phyloP scores from a whole-genome alignment of 2,888 invertebrate species.

The Tolmerus cingulatus region DNA sequence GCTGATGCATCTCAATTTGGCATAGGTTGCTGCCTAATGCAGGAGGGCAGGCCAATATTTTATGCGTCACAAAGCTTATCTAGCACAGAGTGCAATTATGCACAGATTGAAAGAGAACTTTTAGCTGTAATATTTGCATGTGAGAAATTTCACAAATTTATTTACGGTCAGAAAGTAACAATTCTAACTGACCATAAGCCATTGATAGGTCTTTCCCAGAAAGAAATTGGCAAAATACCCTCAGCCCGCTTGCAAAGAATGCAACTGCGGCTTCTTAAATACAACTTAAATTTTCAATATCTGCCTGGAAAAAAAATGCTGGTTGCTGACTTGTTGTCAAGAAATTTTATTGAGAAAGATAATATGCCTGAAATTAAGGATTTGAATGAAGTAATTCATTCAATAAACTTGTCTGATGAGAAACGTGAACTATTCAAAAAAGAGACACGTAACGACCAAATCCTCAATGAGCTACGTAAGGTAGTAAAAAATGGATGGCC shows the following conservation, averaged over 20 bases:
- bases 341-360: too few species aligned
- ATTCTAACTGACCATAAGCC: constrained; percentile 48
- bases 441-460: background rate
- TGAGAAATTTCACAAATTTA: constrained; percentile 49
- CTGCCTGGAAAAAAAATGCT: background rate
- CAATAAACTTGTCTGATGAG: too few species aligned
- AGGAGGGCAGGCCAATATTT: constrained; percentile 46
- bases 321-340: too few species aligned
- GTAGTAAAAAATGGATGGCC: constrained; percentile 17
- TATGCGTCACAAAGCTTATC: background rate
- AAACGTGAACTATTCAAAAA: too few species aligned
- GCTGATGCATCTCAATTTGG: background rate
- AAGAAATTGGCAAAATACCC: constrained; percentile 48
- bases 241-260: constrained; percentile 50
- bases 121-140: too few species aligned
- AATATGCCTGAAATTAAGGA: too few species aligned
- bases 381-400: too few species aligned
- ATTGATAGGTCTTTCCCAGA: constrained; percentile 36
- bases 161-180: constrained; percentile 49
- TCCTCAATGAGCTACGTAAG: background rate
- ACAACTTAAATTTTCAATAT: too few species aligned
- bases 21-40: constrained; percentile 48
- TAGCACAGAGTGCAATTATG: too few species aligned
- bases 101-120: too few species aligned
- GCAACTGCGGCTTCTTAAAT: constrained; percentile 47